Evolutionary conservation across 2,797 vertebrate genomes (phyloP).

Genomic region (Melanotaenia pygmaea): DNA sequence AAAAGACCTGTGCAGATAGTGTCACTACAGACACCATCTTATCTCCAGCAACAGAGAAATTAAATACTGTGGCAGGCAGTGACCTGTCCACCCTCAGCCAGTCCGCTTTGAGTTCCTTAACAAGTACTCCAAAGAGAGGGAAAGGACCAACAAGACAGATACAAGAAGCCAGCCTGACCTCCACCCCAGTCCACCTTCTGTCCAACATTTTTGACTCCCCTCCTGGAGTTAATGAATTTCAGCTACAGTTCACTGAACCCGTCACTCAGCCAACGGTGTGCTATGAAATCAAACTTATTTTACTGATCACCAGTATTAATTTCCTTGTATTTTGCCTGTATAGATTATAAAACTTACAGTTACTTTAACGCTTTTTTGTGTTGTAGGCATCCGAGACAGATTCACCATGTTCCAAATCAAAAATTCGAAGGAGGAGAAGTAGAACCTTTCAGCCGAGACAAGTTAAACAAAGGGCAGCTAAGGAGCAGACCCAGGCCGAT

Average conservation of each 20-base stretch:
- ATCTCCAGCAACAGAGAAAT: constrained; percentile 12
- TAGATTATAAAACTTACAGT: background rate
- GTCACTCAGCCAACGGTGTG: constrained; percentile 40
- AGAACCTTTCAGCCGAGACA: background rate
- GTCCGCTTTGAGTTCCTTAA: background rate
- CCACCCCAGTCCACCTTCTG: constrained; percentile 47
- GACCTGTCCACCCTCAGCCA: background rate
- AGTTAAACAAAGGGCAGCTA: constrained; percentile 12
- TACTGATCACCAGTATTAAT: background rate
- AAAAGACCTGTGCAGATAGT: background rate
- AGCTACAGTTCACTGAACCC: constrained; percentile 5
- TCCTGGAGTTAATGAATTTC: constrained; percentile 1
- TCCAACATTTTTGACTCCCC: constrained; percentile 6
- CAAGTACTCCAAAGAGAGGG: constrained; percentile 47
- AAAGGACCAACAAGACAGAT: background rate
- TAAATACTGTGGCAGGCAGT: background rate
- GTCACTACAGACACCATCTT: background rate
- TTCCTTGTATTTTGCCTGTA: background rate
- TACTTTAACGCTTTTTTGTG: constrained; percentile 15
- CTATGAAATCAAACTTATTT: background rate
- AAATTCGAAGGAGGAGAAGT: background rate
- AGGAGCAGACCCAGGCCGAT: background rate
- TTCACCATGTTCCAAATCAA: constrained; percentile 19
- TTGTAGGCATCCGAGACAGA: constrained; percentile 47
- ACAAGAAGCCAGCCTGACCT: constrained; percentile 24